phyloP scores from a whole-genome alignment of 2,888 invertebrate genomes.

The Cephus pulcher region DNA sequence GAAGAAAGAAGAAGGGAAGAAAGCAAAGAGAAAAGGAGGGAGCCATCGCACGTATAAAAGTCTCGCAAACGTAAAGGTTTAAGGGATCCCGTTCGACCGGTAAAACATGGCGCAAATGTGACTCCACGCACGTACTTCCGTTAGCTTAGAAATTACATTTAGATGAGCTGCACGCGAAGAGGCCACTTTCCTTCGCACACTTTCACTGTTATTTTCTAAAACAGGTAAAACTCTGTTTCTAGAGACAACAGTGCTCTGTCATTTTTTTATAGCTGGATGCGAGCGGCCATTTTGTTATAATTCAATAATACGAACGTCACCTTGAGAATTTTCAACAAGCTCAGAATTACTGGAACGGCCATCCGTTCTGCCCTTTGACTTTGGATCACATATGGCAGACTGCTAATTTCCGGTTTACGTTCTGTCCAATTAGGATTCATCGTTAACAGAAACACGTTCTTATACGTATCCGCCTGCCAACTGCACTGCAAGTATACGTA shows the following conservation, averaged over 20 bases:
- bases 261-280: background rate
- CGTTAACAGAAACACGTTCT: background rate
- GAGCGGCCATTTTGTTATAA: background rate
- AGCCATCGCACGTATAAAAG: background rate
- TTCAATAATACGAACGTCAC: background rate
- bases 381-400: background rate
- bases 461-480: background rate
- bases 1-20: background rate
- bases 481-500: background rate
- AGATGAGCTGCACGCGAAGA: background rate
- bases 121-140: background rate
- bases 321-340: background rate
- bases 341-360: background rate
- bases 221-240: background rate
- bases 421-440: background rate
- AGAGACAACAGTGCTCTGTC: background rate
- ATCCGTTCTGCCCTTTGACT: background rate
- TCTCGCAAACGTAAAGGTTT: background rate
- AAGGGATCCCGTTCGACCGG: background rate
- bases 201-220: background rate
- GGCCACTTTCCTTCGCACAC: background rate
- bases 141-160: background rate
- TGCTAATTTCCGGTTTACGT: background rate
- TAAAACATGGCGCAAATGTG: background rate
- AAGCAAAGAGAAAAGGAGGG: background rate